A percentile compares a stretch with the other conserved stretches of the same genome.
These are phyloP conservation scores for Ochotona princeps DNA, from an alignment of 2,113 vertebrate genomes.

Conservation along the genomic window DNA sequence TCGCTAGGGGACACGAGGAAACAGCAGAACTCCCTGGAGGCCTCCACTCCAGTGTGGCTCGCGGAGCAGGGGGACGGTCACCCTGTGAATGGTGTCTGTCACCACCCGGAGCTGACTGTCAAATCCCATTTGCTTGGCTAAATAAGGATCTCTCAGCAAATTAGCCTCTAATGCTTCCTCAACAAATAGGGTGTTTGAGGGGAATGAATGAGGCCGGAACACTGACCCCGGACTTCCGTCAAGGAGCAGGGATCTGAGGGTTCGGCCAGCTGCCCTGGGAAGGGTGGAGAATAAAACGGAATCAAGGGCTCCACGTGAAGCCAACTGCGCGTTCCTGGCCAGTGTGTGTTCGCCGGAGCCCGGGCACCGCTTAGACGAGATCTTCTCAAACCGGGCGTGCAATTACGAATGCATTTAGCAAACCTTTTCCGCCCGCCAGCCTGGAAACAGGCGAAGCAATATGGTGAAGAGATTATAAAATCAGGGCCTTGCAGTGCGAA, in stretches of 20 bases:
- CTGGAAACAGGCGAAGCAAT: slow-evolving; percentile 36
- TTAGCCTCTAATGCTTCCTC: slow-evolving; percentile 66
- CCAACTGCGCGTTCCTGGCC: slow-evolving; percentile 16
- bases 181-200: slow-evolving; percentile 55
- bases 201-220: slow-evolving; percentile 54
- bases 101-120: slow-evolving; percentile 50
- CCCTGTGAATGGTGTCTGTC: slow-evolving; percentile 31
- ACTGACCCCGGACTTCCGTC: not conserved
- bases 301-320: slow-evolving; percentile 33
- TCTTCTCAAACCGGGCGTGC: not conserved
- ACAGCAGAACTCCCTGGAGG: slow-evolving; percentile 52
- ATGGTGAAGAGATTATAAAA: slow-evolving; percentile 47
- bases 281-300: slow-evolving; percentile 32
- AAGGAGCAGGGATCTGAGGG: not conserved
- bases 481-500: slow-evolving; percentile 65
- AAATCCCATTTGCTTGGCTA: slow-evolving; percentile 70
- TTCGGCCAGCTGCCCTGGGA: slow-evolving; percentile 15
- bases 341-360: slow-evolving; percentile 34
- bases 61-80: slow-evolving; percentile 38
- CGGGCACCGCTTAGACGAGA: slow-evolving; percentile 17
- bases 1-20: slow-evolving; percentile 18
- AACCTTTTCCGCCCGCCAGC: not conserved
- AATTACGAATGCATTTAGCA: slow-evolving; percentile 62
- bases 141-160: slow-evolving; percentile 67
- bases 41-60: not conserved